A percentile compares a stretch with the other conserved stretches of the same genome.
Evolutionary conservation across 2,113 vertebrate genomes (phyloP).

Genomic region (Colaptes auratus): DNA sequence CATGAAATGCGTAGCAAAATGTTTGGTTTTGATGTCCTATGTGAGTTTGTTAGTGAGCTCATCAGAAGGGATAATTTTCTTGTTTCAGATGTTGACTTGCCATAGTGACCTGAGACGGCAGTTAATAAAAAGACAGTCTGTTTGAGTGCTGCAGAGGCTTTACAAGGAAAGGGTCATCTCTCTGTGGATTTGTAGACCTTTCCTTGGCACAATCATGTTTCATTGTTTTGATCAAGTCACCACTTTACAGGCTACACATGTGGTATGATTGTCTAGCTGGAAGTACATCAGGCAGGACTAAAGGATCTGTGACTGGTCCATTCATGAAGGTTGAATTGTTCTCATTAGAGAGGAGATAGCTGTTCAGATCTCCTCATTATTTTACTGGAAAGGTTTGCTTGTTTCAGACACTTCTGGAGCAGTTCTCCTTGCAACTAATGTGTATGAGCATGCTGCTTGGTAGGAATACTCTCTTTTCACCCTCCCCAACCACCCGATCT

Average conservation of each 20-base stretch:
- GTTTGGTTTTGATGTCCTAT: neutral
- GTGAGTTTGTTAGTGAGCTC: neutral
- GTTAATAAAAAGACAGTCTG: neutral
- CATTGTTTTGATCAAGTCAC: neutral
- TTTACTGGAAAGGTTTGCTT: neutral
- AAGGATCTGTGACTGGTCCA: neutral
- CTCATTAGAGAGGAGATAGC: neutral
- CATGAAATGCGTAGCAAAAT: neutral
- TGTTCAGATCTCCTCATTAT: neutral
- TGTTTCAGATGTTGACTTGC: neutral
- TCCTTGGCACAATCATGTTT: neutral
- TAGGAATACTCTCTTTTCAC: neutral
- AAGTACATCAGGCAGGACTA: neutral
- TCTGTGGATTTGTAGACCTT: neutral
- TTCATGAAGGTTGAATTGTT: neutral
- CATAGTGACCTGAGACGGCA: neutral
- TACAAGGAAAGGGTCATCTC: neutral
- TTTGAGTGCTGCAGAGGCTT: neutral
- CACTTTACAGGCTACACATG: neutral
- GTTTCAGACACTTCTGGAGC: neutral
- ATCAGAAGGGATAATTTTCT: neutral
- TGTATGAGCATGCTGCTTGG: neutral
- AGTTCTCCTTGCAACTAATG: neutral
- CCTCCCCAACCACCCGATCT: neutral
- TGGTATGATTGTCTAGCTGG: neutral